These are phyloP conservation scores for Eptatretus burgeri DNA, from an alignment of 2,113 vertebrate species.

Conservation along the genomic window DNA sequence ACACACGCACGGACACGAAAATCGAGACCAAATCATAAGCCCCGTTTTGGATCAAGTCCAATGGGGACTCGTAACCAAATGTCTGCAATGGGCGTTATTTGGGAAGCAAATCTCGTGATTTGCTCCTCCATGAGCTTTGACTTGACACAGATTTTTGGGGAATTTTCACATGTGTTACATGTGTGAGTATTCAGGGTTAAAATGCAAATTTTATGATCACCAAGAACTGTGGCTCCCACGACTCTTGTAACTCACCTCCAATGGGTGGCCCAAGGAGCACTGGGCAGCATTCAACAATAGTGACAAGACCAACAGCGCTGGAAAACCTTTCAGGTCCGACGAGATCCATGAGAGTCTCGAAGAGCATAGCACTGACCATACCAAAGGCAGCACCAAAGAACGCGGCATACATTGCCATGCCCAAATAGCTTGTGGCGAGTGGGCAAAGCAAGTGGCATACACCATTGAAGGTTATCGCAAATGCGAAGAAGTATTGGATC, in stretches of 20 bases:
- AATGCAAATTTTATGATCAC: too few relatives aligned
- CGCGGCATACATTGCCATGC: conserved; percentile 47
- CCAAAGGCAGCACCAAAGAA: conserved; percentile 90
- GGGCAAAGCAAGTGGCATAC: conserved; percentile 63
- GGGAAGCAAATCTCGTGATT: too few relatives aligned
- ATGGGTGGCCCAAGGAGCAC: conserved; percentile 72
- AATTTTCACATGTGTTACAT: too few relatives aligned
- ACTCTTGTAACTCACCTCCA: conserved; percentile 30
- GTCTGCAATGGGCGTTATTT: too few relatives aligned
- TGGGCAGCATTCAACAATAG: conserved; percentile 60
- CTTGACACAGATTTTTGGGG: too few relatives aligned
- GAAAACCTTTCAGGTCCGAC: conserved; percentile 66
- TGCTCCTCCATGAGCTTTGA: too few relatives aligned
- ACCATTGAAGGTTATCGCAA: conserved; percentile 58
- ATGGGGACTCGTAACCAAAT: too few relatives aligned
- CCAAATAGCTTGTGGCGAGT: conserved; percentile 31
- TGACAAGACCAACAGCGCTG: conserved; percentile 74
- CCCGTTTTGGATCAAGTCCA: too few relatives aligned
- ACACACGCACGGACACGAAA: too few relatives aligned
- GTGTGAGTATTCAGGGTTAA: too few relatives aligned
- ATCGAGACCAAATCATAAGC: too few relatives aligned
- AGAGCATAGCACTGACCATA: conserved; percentile 74
- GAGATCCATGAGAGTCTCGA: conserved; percentile 79
- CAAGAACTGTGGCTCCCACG: too few relatives aligned
- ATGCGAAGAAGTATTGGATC: conserved; percentile 86